Conservation (phyloP, 2,113 vertebrate genomes). For the Edolisoma coerulescens region DNA sequence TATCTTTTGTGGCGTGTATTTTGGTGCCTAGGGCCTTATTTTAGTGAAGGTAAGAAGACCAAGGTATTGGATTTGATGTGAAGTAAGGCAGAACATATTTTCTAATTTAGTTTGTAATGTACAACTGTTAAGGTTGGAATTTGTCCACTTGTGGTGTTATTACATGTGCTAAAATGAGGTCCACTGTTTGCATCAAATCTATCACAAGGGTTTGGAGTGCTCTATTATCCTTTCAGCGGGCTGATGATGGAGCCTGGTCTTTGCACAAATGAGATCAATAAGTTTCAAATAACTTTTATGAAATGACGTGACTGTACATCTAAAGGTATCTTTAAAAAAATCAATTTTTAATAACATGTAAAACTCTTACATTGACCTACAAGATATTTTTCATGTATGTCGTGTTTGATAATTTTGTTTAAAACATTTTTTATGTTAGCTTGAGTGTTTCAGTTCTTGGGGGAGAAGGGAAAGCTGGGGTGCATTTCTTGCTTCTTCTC, state of each 20-base stretch:
- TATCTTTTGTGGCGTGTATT: constrained; percentile 7
- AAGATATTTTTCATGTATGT: constrained; percentile 42
- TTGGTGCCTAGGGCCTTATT: constrained; percentile 54
- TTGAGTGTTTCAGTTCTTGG: neutral
- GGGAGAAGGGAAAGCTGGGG: rapidly evolving
- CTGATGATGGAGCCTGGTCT: constrained; percentile 66
- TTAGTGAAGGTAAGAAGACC: constrained; percentile 54
- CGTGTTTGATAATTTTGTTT: constrained; percentile 63
- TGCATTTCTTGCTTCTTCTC: constrained; percentile 7
- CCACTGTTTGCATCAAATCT: constrained; percentile 74
- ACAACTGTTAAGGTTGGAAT: constrained; percentile 59
- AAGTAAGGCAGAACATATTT: constrained; percentile 65
- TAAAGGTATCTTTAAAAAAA: constrained; percentile 66
- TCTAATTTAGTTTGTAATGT: constrained; percentile 70
- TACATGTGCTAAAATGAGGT: constrained; percentile 69
- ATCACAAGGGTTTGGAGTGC: constrained; percentile 71
- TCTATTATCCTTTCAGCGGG: constrained; percentile 78
- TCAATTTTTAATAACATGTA: constrained; percentile 74
- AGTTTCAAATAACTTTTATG: constrained; percentile 74
- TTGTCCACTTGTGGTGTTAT: constrained; percentile 68
- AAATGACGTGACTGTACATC: constrained; percentile 68
- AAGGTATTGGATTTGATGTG: constrained; percentile 55
- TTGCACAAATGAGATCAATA: constrained; percentile 78
- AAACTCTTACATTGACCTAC: constrained; percentile 55
- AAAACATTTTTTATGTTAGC: constrained; percentile 54